Evolutionary conservation across 1,140 invertebrate species (phyloP).

Genomic region (Aphis craccivora): DNA sequence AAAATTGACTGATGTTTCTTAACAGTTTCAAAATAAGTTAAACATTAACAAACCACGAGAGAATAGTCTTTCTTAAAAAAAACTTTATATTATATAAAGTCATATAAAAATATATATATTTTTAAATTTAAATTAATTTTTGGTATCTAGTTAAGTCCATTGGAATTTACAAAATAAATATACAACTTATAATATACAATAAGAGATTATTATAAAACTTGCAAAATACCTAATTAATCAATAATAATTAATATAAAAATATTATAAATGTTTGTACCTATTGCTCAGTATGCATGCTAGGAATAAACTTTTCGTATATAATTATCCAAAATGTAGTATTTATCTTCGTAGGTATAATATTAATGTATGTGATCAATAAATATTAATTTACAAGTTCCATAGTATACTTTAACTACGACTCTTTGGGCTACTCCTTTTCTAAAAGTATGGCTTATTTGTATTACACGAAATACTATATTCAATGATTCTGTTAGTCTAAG

Average conservation of each 20-base stretch:
- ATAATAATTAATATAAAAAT: background rate
- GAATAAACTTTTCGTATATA: background rate
- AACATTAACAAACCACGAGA: background rate
- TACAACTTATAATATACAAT: no score
- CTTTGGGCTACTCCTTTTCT: background rate
- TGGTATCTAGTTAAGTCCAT: no score
- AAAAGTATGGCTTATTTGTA: background rate
- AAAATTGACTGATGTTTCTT: background rate
- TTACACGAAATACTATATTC: background rate
- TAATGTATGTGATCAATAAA: background rate
- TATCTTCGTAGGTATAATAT: background rate
- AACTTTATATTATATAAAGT: no score
- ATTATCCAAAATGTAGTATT: background rate
- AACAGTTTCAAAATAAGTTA: slow-evolving; percentile 21
- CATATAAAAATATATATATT: no score
- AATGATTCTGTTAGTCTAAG: background rate
- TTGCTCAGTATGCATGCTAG: background rate
- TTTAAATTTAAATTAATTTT: background rate
- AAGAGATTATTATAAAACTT: no score
- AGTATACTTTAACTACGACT: background rate
- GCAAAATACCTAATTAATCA: no score
- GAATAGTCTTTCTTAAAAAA: background rate
- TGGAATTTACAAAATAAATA: no score
- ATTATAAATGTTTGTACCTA: background rate
- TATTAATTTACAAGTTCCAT: background rate